Percentiles rank a stretch among this genome's conserved stretches.
Conservation (phyloP, 2,888 invertebrate genomes). For the Phortica magna region DNA sequence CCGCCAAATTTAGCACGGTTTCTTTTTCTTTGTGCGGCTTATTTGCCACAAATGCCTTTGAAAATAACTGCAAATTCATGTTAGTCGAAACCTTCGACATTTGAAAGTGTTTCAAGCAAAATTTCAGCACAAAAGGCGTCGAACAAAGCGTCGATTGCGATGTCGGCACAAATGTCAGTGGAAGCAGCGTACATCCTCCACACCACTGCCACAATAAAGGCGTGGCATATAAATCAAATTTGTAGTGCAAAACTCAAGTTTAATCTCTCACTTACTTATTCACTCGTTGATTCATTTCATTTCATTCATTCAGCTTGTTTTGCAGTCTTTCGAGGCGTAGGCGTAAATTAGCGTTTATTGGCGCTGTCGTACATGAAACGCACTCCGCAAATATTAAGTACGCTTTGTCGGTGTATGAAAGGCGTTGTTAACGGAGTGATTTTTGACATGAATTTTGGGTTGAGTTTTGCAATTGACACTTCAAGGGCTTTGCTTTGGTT, state of each 20-base stretch:
- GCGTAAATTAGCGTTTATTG: constrained; percentile 23
- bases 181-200: neutral
- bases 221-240: neutral
- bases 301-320: neutral
- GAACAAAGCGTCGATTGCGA: neutral
- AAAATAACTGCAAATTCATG: neutral
- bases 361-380: constrained; percentile 16
- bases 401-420: neutral
- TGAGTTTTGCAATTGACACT: neutral
- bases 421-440: neutral
- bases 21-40: constrained; percentile 2
- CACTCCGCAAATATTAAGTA: neutral
- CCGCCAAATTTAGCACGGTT: neutral
- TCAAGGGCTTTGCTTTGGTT: constrained; percentile 7
- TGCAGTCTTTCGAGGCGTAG: neutral
- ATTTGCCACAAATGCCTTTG: neutral
- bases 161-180: neutral
- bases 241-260: neutral
- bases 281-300: neutral
- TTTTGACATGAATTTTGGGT: neutral
- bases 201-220: neutral
- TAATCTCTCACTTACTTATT: neutral
- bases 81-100: constrained; percentile 2
- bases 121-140: neutral
- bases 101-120: constrained; percentile 5